Evolutionary conservation across 2,888 invertebrate species (phyloP), one percentile per base, ranked within the genome.

Genomic region (Nemurella pictetii): DNA sequence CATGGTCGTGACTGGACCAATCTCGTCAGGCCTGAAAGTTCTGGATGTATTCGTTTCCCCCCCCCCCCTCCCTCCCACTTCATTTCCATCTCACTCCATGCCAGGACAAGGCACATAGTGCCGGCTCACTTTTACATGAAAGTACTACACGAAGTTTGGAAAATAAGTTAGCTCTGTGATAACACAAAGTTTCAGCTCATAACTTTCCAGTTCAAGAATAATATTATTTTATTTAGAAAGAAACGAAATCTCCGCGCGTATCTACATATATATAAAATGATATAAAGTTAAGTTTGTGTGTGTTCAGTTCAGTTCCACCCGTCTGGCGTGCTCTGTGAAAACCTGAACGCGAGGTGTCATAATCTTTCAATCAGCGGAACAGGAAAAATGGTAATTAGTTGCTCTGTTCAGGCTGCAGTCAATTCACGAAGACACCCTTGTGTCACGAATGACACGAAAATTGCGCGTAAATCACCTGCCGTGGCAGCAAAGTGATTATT

Each of bases 1-100:
- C 75, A 7, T 5, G 28, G 9, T 78, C 78, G 78, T 78, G 78
- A 78, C 78, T 78, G 78, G 78, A 78, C 30, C 78, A 30, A 29
- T 78, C 30, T 30, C 29, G 28, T 78, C 78, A 28, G 78, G 4
- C 78, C 28, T 5, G 30, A 78, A 78, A 30, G 27, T 28, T 75
- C 75, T 75, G 75, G 75, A 75, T 27, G 26, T 27, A 9, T 27
- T 27, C 25, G 25, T 1, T 26, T 3, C 28, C 75, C 28, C 75
- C 27, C 27, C 26, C 28, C 28, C 25, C 55, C 9, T 20, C 32
- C 32, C 32, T 5, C 32, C 32, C 32, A 3, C 32, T 9, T 32
- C 32, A 3, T 5, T 9, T 5, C 32, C 32, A 9, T 32, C 55
- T n/a, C n/a, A n/a, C n/a, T n/a, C n/a, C n/a, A n/a, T n/a, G n/a